Percentiles rank a stretch among this genome's conserved stretches.
Conservation (phyloP, 2,888 invertebrate species). For the Erebia ligea region DNA sequence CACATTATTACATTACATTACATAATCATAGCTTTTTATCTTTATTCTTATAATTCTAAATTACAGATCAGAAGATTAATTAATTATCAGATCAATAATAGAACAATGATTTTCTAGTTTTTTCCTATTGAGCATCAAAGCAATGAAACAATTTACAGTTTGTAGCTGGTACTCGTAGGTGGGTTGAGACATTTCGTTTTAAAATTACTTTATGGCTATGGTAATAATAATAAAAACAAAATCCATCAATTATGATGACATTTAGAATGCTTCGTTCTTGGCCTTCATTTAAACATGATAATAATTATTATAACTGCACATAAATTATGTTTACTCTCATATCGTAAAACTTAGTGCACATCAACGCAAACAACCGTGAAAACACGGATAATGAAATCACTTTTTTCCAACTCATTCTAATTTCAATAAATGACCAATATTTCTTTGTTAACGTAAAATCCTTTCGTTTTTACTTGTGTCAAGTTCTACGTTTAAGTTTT, state of each 20-base stretch:
- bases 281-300: neutral
- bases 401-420: neutral
- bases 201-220: neutral
- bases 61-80: too few relatives aligned
- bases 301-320: neutral
- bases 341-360: constrained; percentile 1
- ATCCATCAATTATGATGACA: neutral
- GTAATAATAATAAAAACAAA: neutral
- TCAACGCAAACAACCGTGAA: constrained; percentile 7
- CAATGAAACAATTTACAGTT: too few relatives aligned
- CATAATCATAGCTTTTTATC: too few relatives aligned
- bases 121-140: too few relatives aligned
- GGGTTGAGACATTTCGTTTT: neutral
- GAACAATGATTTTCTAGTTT: too few relatives aligned
- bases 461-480: constrained; percentile 21
- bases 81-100: too few relatives aligned
- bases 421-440: constrained; percentile 12
- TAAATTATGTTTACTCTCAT: constrained; percentile 13
- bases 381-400: constrained; percentile 9
- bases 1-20: too few relatives aligned
- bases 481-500: constrained; percentile 28
- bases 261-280: constrained; percentile 12
- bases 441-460: neutral
- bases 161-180: too few relatives aligned
- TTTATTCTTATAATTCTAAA: too few relatives aligned